Evolutionary conservation across 2,113 vertebrate genomes (phyloP).

Genomic region (Aegotheles bennettii): DNA sequence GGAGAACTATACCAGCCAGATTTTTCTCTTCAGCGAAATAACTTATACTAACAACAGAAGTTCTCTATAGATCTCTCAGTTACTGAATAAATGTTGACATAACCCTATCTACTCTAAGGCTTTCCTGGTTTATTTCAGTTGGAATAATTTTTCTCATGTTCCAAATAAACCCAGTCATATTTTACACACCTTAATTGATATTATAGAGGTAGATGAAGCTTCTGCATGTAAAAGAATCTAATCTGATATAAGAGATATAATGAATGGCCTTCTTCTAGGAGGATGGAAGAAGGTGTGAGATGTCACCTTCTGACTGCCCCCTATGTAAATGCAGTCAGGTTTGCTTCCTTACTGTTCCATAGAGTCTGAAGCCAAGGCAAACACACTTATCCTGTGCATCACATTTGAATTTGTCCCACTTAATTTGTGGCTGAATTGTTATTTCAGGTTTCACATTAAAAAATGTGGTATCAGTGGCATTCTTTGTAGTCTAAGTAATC

Average conservation of each 20-base stretch:
- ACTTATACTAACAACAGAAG: background rate
- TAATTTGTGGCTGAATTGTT: background rate
- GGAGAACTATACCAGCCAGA: background rate
- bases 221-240: background rate
- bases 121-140: background rate
- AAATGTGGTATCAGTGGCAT: background rate
- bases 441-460: background rate
- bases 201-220: background rate
- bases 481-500: background rate
- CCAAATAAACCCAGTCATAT: background rate
- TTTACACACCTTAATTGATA: background rate
- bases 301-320: background rate
- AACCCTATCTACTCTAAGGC: background rate
- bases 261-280: background rate
- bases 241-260: background rate
- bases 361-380: background rate
- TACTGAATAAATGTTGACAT: background rate
- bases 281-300: background rate
- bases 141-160: background rate
- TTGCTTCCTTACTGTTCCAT: background rate
- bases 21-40: background rate
- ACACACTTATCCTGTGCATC: background rate
- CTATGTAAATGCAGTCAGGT: background rate
- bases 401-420: background rate
- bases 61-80: background rate